Conservation (phyloP, 2,113 vertebrate genomes). For the Collichthys lucidus region DNA sequence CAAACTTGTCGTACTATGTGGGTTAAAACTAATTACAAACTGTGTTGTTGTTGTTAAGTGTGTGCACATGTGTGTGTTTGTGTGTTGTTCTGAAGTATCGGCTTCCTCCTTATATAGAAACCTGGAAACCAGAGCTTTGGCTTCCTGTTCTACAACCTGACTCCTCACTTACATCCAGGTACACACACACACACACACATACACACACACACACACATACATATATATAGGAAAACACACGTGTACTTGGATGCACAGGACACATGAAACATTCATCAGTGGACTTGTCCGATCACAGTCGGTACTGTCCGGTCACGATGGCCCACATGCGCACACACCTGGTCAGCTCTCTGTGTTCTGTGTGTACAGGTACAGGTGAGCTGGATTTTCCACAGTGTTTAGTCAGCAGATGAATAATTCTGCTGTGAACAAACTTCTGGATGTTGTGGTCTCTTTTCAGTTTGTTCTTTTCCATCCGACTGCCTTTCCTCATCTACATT, state of each 20-base stretch:
- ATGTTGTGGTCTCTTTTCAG: background rate
- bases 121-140: conserved; percentile 71
- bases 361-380: conserved; percentile 38
- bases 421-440: conserved; percentile 24
- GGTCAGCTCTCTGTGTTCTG: background rate
- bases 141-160: conserved; percentile 77
- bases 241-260: background rate
- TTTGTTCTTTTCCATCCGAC: conserved; percentile 8
- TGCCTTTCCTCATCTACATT: background rate
- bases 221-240: background rate
- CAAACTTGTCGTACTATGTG: background rate
- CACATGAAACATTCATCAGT: conserved; percentile 73
- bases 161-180: conserved; percentile 51
- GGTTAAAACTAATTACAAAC: background rate
- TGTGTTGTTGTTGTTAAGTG: conserved; percentile 6
- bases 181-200: background rate
- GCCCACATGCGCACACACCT: background rate
- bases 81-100: conserved; percentile 39
- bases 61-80: conserved; percentile 15
- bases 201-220: background rate
- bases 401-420: conserved; percentile 40
- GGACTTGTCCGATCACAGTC: conserved; percentile 47
- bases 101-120: conserved; percentile 69
- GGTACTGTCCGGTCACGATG: conserved; percentile 13
- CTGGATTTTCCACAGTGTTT: conserved; percentile 58